These are phyloP conservation scores for Varanus komodoensis DNA, from an alignment of 2,113 vertebrate species.

Conservation along the genomic window DNA sequence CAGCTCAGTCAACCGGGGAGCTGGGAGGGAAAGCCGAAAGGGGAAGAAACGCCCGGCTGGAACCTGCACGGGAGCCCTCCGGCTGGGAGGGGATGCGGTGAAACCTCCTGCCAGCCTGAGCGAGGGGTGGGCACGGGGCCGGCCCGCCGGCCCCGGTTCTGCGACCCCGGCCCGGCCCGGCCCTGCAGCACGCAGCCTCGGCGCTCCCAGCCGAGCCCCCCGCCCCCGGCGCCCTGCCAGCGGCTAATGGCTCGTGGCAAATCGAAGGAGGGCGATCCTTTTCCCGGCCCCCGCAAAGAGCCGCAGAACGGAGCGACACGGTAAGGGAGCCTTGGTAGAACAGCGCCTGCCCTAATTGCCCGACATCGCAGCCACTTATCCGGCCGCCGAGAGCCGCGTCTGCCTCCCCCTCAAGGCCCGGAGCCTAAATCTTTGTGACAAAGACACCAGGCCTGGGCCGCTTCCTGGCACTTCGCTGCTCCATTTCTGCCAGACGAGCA, in stretches of 20 bases:
- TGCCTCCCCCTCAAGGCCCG: neutral
- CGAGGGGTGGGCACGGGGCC: too few species aligned
- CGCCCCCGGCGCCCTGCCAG: too few species aligned
- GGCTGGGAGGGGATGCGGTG: too few species aligned
- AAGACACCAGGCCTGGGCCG: neutral
- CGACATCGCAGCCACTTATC: neutral
- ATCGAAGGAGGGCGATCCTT: neutral
- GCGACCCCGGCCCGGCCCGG: too few species aligned
- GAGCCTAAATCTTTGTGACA: constrained; percentile 30
- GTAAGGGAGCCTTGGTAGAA: constrained; percentile 28
- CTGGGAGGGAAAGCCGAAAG: neutral
- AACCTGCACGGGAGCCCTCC: neutral
- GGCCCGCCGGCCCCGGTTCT: too few species aligned
- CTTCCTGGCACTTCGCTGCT: neutral
- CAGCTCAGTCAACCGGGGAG: neutral
- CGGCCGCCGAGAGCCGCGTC: neutral
- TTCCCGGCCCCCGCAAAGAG: neutral
- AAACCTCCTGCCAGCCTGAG: too few species aligned
- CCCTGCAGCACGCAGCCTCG: neutral
- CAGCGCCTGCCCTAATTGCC: constrained; percentile 21
- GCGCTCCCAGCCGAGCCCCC: neutral
- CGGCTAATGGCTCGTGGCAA: neutral
- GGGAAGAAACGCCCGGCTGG: neutral
- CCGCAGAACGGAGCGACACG: neutral
- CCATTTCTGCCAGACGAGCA: neutral